phyloP scores from a whole-genome alignment of 2,113 vertebrate species.

The Ctenomys sociabilis region DNA sequence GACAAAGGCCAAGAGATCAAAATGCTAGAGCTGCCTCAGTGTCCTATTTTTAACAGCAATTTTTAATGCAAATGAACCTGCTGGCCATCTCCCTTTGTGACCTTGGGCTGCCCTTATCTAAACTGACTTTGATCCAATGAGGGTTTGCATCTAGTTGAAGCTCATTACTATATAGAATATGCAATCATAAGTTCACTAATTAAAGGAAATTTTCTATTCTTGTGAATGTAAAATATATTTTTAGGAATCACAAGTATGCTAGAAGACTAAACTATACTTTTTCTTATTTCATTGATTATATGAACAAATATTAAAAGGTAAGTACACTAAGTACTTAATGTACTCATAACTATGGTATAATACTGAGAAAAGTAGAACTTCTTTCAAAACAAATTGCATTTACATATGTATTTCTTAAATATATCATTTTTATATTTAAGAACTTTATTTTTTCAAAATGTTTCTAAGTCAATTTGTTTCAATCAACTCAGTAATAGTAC shows the following conservation, averaged over 20 bases:
- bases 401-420: background rate
- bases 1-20: slow-evolving; percentile 94
- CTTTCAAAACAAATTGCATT: slow-evolving; percentile 45
- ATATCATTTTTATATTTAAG: slow-evolving; percentile 41
- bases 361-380: background rate
- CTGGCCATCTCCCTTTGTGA: slow-evolving; percentile 90
- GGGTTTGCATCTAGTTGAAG: slow-evolving; percentile 82
- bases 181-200: slow-evolving; percentile 88
- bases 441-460: slow-evolving; percentile 40
- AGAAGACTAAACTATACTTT: background rate
- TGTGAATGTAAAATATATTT: slow-evolving; percentile 60
- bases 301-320: background rate
- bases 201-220: slow-evolving; percentile 83
- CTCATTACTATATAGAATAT: slow-evolving; percentile 85
- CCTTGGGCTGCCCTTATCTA: slow-evolving; percentile 91
- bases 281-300: slow-evolving; percentile 52
- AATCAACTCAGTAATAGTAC: slow-evolving; percentile 28
- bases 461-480: slow-evolving; percentile 30
- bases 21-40: slow-evolving; percentile 88
- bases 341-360: background rate
- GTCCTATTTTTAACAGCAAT: slow-evolving; percentile 89
- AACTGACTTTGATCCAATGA: slow-evolving; percentile 87
- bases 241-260: background rate
- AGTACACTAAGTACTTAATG: background rate
- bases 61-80: slow-evolving; percentile 91